phyloP scores from a whole-genome alignment of 2,113 vertebrate genomes.

The Bucco capensis region DNA sequence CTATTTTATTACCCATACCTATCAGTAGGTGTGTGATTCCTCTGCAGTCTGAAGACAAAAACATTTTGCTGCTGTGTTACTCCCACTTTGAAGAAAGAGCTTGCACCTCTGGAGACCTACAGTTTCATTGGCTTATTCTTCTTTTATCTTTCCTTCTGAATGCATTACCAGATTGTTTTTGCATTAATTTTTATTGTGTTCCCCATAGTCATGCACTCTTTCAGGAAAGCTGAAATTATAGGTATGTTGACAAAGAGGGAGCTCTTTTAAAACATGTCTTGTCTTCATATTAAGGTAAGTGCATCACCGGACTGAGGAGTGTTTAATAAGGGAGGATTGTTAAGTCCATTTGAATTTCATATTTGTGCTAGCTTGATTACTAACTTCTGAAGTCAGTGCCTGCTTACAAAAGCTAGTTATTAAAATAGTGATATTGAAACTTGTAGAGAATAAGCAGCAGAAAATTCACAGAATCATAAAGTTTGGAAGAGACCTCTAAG shows the following conservation, averaged over 20 bases:
- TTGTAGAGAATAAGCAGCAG: slow-evolving; percentile 21
- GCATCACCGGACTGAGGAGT: background rate
- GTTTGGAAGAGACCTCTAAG: too few species aligned
- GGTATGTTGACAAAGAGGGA: background rate
- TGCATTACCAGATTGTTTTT: background rate
- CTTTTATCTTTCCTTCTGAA: slow-evolving; percentile 11
- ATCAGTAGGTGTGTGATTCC: background rate
- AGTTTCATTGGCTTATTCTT: background rate
- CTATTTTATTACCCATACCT: background rate
- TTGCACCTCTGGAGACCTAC: background rate
- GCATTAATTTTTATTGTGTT: slow-evolving; percentile 7
- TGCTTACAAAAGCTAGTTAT: background rate
- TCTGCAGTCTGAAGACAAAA: background rate
- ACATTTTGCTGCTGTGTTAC: background rate
- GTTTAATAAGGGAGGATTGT: background rate
- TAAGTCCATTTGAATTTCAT: slow-evolving; percentile 23
- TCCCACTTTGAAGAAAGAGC: background rate
- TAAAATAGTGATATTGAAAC: slow-evolving; percentile 15
- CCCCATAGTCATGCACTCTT: background rate
- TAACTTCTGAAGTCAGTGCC: background rate
- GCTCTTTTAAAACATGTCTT: background rate
- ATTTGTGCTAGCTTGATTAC: slow-evolving; percentile 20
- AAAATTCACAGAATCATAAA: too few species aligned
- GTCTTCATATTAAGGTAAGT: background rate
- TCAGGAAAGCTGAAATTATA: background rate